Percentiles rank a stretch among this genome's conserved stretches.
These are phyloP conservation scores for Lanius collurio DNA, from an alignment of 2,113 vertebrate species.

Conservation along the genomic window DNA sequence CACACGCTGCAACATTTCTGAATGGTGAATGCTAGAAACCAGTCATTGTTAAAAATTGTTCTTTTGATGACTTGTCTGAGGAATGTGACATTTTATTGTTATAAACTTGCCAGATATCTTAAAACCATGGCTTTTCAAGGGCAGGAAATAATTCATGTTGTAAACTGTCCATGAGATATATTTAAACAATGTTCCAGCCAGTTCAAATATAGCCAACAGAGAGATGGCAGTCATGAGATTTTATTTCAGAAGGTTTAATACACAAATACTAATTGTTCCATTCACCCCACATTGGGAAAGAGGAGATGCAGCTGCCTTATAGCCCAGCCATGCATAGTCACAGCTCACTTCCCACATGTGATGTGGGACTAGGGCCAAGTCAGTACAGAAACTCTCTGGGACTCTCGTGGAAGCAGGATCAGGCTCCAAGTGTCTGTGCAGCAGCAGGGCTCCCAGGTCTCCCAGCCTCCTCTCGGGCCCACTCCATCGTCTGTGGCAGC, in stretches of 20 bases:
- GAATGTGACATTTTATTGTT: background rate
- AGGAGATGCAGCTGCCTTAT: background rate
- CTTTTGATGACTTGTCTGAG: background rate
- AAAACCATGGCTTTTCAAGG: background rate
- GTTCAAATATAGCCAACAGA: constrained; percentile 2
- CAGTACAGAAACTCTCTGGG: background rate
- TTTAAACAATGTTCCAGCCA: constrained; percentile 21
- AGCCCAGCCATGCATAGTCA: background rate
- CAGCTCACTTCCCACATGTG: background rate
- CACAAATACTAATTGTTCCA: background rate
- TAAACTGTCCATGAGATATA: constrained; percentile 21
- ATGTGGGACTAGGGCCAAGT: background rate
- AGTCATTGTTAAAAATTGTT: constrained; percentile 14
- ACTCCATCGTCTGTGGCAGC: background rate
- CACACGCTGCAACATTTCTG: background rate
- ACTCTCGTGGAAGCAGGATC: background rate
- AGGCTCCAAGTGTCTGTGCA: background rate
- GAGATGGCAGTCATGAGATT: background rate
- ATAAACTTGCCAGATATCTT: constrained; percentile 26
- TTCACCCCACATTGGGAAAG: background rate
- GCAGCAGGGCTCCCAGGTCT: background rate
- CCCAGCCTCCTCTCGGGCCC: background rate
- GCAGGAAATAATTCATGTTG: constrained; percentile 29
- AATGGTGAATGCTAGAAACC: background rate
- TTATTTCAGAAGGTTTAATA: background rate